Evolutionary conservation across 2,888 invertebrate species (phyloP), one percentile per base, ranked within the genome.

Genomic region (Empis stercorea): DNA sequence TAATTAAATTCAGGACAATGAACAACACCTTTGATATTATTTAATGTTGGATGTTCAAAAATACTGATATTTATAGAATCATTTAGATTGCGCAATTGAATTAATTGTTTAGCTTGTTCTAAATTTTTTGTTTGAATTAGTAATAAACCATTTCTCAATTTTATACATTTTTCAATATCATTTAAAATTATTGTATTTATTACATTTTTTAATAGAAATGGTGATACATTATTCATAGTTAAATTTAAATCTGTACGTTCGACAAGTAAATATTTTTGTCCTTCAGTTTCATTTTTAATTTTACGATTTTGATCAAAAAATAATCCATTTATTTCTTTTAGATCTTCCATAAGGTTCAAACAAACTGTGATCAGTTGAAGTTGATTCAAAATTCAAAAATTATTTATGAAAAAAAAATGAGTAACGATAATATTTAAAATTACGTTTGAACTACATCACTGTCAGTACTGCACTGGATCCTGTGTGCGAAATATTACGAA

Each of bases 111-210:
- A n/a, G 47, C 45, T 49, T 47, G 47, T 10, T 30, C 23, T n/a
- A 39, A 23, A 38, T 49, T 44, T 45, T 45, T 49, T 7, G 49
- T 49, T 47, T 49, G 42, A 11, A 49, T 42, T 15, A 49, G 20
- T 1, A 45, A 4, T 23, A 14, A 44, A 2, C 47, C 49, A 38
- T 47, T 42, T 37, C 45, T 14, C 13, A 45, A 39, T 45, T 49
- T 49, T 41, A 40, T 44, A 17, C 49, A 49, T n/a, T 13, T 27
- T n/a, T 46, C 36, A 11, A 49, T 43, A 34, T 46, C 44, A n/a
- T 23, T 45, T 45, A 11, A 16, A 15, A n/a, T 30, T 27, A 13
- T 49, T 20, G 5, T 41, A 37, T n/a, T n/a, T 15, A 49, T 36
- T 9, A 43, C 16, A 36, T 46, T 37, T 46, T 46, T 30, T 34